Conservation (phyloP, 2,113 vertebrate species). For the Hypocryptadius cinnamomeus region DNA sequence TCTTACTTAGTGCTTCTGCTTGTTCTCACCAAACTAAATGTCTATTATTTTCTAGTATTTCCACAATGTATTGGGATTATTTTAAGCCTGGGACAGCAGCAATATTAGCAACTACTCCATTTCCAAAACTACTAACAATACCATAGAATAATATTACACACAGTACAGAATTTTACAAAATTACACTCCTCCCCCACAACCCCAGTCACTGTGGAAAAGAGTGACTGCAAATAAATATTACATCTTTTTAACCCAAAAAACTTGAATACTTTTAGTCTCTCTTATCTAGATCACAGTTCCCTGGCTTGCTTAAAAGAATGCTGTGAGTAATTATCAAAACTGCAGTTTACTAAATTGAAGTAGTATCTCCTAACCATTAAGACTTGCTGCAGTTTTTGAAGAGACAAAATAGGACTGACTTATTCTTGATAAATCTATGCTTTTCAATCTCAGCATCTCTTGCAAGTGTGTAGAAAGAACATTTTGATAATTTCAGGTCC, state of each 20-base stretch:
- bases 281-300: not conserved
- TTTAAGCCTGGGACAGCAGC: not conserved
- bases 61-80: not conserved
- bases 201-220: not conserved
- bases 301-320: not conserved
- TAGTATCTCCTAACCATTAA: not conserved
- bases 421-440: not conserved
- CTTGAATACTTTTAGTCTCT: not conserved
- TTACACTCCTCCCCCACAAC: not conserved
- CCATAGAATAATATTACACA: not conserved
- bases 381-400: not conserved
- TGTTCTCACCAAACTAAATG: not conserved
- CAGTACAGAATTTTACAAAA: not conserved
- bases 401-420: not conserved
- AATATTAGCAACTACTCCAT: not conserved
- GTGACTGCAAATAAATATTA: not conserved
- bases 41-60: not conserved
- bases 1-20: not conserved
- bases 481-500: not conserved
- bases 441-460: not conserved
- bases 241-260: not conserved
- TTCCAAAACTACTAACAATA: not conserved
- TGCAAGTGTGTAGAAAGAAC: not conserved
- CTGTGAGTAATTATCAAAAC: not conserved
- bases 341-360: not conserved